These are phyloP conservation scores for Takifugu flavidus DNA, from an alignment of 2,113 vertebrate species.

Conservation along the genomic window DNA sequence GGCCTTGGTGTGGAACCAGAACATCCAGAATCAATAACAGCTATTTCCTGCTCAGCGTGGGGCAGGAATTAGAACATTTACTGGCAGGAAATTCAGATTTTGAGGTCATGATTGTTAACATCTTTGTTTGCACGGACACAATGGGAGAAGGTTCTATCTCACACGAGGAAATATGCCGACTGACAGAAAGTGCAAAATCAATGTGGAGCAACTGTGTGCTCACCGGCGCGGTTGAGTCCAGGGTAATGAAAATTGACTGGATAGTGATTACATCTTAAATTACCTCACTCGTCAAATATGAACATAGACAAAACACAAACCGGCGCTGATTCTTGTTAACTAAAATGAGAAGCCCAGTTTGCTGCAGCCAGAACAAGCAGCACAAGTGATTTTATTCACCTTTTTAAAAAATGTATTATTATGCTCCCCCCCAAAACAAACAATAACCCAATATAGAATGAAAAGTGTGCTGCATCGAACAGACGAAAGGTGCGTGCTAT, in stretches of 20 bases:
- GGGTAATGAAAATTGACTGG: constrained; percentile 64
- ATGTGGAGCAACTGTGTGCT: constrained; percentile 60
- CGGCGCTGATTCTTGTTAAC: constrained; percentile 18
- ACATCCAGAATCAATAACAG: constrained; percentile 50
- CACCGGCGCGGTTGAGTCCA: constrained; percentile 41
- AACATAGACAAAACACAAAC: constrained; percentile 34
- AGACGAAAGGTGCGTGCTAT: constrained; percentile 11
- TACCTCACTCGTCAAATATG: constrained; percentile 34
- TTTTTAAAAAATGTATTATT: neutral
- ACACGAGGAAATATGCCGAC: constrained; percentile 45
- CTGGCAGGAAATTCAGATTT: constrained; percentile 33
- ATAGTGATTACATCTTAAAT: constrained; percentile 47
- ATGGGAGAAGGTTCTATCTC: constrained; percentile 18
- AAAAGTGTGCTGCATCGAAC: neutral
- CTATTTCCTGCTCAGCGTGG: constrained; percentile 46
- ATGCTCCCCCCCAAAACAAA: neutral
- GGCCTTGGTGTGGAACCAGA: constrained; percentile 34
- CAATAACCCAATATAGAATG: too few relatives aligned
- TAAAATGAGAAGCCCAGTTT: constrained; percentile 5
- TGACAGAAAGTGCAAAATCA: constrained; percentile 54
- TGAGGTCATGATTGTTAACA: constrained; percentile 40
- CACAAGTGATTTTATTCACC: constrained; percentile 1
- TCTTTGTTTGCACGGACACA: constrained; percentile 31
- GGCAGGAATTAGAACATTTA: constrained; percentile 26
- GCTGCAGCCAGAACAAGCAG: neutral